These are phyloP conservation scores for Heliconius hortense DNA, from an alignment of 2,888 invertebrate species.

Conservation along the genomic window DNA sequence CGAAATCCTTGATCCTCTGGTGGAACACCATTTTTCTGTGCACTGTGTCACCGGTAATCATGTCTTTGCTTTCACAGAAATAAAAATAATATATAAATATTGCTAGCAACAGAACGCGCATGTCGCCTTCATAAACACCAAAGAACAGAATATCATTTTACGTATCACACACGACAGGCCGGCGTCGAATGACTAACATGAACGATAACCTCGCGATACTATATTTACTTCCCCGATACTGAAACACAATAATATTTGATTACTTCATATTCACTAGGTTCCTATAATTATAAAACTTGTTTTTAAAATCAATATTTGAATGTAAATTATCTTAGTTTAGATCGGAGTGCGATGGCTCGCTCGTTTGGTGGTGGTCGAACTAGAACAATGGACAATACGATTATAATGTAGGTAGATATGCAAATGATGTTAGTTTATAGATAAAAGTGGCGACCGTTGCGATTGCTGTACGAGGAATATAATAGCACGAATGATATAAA, in stretches of 20 bases:
- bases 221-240: constrained; percentile 36
- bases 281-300: constrained; percentile 21
- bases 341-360: constrained; percentile 1
- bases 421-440: constrained; percentile 39
- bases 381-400: constrained; percentile 52
- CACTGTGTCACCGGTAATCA: constrained; percentile 75
- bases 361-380: constrained; percentile 24
- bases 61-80: constrained; percentile 63
- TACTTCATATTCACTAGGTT: constrained; percentile 19
- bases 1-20: constrained; percentile 73
- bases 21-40: constrained; percentile 78
- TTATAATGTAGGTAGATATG: constrained; percentile 42
- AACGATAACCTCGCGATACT: constrained; percentile 39
- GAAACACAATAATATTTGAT: constrained; percentile 27
- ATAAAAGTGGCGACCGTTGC: constrained; percentile 14
- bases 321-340: constrained; percentile 13
- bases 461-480: not conserved
- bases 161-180: constrained; percentile 44
- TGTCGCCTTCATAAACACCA: constrained; percentile 55
- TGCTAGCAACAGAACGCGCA: constrained; percentile 63
- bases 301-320: constrained; percentile 18
- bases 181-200: constrained; percentile 50
- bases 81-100: constrained; percentile 53
- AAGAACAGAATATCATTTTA: constrained; percentile 43
- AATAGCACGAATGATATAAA: not conserved